Conservation (phyloP, 2,113 vertebrate genomes). For the Burhinus bistriatus region DNA sequence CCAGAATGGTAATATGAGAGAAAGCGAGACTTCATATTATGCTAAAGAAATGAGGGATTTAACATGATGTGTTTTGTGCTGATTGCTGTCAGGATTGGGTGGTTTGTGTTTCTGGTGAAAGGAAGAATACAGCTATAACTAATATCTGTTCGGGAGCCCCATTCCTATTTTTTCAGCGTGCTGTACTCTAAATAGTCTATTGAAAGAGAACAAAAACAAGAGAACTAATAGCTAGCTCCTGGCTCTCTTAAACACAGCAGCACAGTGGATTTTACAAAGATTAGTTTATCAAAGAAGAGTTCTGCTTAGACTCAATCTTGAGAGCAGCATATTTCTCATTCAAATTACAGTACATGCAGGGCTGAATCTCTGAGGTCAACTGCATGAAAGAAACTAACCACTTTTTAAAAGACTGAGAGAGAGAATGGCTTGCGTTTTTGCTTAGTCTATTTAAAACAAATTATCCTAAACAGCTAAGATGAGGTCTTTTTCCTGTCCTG, state of each 20-base stretch:
- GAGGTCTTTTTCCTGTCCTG: neutral
- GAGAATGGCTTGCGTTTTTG: neutral
- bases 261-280: slow-evolving; percentile 53
- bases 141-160: neutral
- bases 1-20: slow-evolving; percentile 70
- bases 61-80: neutral
- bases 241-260: slow-evolving; percentile 23
- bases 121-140: slow-evolving; percentile 21
- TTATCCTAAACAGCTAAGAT: neutral
- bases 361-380: neutral
- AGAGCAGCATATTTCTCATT: neutral
- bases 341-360: neutral
- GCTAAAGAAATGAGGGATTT: slow-evolving; percentile 26
- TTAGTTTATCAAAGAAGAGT: slow-evolving; percentile 16
- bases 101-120: slow-evolving; percentile 25
- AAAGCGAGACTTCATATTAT: slow-evolving; percentile 3
- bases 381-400: neutral
- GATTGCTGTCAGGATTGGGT: slow-evolving; percentile 34
- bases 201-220: slow-evolving; percentile 41
- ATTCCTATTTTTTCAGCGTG: slow-evolving; percentile 30
- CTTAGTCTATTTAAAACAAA: neutral
- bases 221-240: slow-evolving; percentile 50
- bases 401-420: neutral
- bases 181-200: slow-evolving; percentile 47
- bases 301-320: neutral